Evolutionary conservation across 2,113 vertebrate species (phyloP).

Genomic region (Chlorocebus sabaeus): DNA sequence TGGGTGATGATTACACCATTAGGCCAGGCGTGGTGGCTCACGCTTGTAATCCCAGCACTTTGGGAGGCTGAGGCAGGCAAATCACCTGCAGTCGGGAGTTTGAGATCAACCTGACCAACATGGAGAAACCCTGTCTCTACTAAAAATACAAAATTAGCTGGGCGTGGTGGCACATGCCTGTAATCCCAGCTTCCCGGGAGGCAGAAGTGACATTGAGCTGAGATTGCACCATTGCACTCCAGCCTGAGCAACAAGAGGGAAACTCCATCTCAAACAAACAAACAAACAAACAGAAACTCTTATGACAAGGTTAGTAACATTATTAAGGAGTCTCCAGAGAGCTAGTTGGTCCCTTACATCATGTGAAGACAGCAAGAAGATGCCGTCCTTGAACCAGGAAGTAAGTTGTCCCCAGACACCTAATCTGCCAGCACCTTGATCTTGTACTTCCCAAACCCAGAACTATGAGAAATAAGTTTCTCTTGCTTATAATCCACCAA

Average conservation of each 20-base stretch:
- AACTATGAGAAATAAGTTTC: background rate
- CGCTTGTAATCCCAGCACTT: too few species aligned
- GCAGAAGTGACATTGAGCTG: too few species aligned
- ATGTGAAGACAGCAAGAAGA: background rate
- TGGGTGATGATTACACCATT: background rate
- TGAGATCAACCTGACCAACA: too few species aligned
- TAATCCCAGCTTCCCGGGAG: too few species aligned
- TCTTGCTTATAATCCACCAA: background rate
- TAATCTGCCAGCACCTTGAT: background rate
- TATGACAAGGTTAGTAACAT: background rate
- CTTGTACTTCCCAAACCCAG: background rate
- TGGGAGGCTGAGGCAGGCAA: too few species aligned
- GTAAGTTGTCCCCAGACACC: background rate
- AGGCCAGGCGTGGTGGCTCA: background rate
- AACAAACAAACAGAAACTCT: background rate
- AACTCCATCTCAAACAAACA: too few species aligned
- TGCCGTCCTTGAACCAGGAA: background rate
- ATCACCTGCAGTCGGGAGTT: too few species aligned
- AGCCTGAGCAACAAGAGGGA: too few species aligned
- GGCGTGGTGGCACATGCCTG: too few species aligned
- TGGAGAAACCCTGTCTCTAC: too few species aligned
- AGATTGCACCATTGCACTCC: too few species aligned
- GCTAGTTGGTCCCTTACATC: rapidly evolving
- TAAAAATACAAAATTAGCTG: too few species aligned
- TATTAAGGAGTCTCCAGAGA: background rate